Percentiles rank a stretch among this genome's conserved stretches.
phyloP scores from a whole-genome alignment of 2,113 vertebrate genomes.

The Tetraodon nigroviridis region DNA sequence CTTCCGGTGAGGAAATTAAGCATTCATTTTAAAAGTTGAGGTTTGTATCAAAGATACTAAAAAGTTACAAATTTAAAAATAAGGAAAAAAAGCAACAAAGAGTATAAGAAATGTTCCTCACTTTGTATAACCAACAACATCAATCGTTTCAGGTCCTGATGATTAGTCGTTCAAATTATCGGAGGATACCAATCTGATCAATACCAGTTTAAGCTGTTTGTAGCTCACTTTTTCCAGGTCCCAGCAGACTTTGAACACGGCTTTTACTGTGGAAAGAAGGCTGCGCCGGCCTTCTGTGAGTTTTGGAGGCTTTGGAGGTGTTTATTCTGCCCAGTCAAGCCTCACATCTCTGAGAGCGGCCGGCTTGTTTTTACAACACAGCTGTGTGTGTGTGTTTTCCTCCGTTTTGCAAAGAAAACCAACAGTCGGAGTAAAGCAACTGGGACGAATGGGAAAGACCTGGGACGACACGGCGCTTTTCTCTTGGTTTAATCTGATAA shows the following conservation, averaged over 20 bases:
- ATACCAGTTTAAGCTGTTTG: too few species aligned
- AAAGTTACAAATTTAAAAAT: too few species aligned
- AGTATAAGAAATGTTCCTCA: too few species aligned
- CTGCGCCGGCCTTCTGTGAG: constrained; percentile 7
- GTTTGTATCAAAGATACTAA: too few species aligned
- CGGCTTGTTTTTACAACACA: constrained; percentile 15
- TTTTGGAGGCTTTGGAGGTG: constrained; percentile 33
- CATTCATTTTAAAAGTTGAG: too few species aligned
- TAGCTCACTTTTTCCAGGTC: too few species aligned
- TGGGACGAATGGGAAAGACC: not conserved
- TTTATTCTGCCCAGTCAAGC: constrained; percentile 45
- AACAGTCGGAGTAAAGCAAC: constrained; percentile 16
- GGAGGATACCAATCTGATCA: too few species aligned
- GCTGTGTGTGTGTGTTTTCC: not conserved
- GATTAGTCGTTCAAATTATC: too few species aligned
- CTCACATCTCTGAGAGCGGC: constrained; percentile 41
- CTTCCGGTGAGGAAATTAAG: not conserved
- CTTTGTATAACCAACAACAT: too few species aligned
- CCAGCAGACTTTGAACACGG: too few species aligned
- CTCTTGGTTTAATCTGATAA: not conserved
- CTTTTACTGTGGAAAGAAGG: not conserved
- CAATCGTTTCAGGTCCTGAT: too few species aligned
- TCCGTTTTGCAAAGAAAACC: constrained; percentile 22
- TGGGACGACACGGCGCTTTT: not conserved
- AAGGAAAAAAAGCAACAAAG: too few species aligned